Conservation (phyloP, 1,140 invertebrate species). For the Nephila pilipes region DNA sequence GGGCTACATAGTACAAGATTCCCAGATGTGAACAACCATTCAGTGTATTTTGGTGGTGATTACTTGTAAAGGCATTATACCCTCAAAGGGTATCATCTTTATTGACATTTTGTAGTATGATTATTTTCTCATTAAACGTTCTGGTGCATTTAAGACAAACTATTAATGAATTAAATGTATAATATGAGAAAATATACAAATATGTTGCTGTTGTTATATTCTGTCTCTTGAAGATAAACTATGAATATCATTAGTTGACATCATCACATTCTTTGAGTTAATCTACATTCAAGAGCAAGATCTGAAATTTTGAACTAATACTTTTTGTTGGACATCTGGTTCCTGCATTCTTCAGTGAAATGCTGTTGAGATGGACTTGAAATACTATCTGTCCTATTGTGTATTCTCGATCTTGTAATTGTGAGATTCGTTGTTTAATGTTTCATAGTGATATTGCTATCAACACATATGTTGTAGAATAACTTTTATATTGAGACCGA, state of each 20-base stretch:
- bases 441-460: constrained; percentile 76
- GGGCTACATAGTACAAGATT: constrained; percentile 86
- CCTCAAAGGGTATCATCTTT: constrained; percentile 41
- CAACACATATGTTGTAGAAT: constrained; percentile 59
- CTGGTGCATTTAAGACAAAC: constrained; percentile 60
- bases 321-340: constrained; percentile 58
- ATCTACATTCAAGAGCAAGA: constrained; percentile 21
- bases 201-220: not conserved
- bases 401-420: constrained; percentile 47
- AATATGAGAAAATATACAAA: constrained; percentile 11
- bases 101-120: constrained; percentile 52
- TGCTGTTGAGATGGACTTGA: constrained; percentile 37
- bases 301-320: constrained; percentile 16
- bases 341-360: constrained; percentile 53
- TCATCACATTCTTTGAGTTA: not conserved
- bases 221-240: constrained; percentile 34
- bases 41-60: constrained; percentile 50
- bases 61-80: constrained; percentile 37
- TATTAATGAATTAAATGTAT: not conserved
- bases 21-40: not conserved
- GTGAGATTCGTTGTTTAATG: constrained; percentile 59
- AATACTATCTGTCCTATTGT: constrained; percentile 50
- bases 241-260: constrained; percentile 44
- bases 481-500: constrained; percentile 44
- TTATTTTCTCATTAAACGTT: constrained; percentile 49